phyloP scores from a whole-genome alignment of 2,888 invertebrate genomes.

The Xestia sexstrigata region DNA sequence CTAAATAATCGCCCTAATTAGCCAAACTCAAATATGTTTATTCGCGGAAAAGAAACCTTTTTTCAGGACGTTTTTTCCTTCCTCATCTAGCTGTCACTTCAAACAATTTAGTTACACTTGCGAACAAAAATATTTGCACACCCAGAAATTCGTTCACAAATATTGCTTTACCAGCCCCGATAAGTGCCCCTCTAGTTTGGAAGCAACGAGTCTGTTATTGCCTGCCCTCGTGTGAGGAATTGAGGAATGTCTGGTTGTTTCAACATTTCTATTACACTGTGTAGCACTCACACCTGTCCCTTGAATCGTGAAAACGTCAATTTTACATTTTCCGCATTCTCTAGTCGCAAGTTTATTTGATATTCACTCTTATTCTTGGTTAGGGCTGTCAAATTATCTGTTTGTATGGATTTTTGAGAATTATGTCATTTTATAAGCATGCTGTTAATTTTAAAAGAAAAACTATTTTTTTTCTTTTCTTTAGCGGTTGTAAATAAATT shows the following conservation, averaged over 20 bases:
- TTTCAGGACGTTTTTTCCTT: not conserved
- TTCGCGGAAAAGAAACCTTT: no score
- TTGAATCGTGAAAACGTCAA: conserved; percentile 87
- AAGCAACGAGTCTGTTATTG: conserved; percentile 51
- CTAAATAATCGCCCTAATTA: not conserved
- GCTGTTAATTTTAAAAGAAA: not conserved
- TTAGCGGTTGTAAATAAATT: not conserved
- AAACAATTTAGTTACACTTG: conserved; percentile 6
- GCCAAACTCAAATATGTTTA: not conserved
- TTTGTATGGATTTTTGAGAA: not conserved
- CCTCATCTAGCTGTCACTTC: not conserved
- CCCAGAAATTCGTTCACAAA: conserved; percentile 31
- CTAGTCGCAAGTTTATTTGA: conserved; percentile 77
- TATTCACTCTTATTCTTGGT: conserved; percentile 72
- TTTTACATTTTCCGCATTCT: conserved; percentile 86
- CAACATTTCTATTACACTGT: conserved; percentile 78
- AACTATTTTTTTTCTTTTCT: not conserved
- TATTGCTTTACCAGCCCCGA: conserved; percentile 22
- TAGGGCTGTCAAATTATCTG: conserved; percentile 53
- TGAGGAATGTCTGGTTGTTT: conserved; percentile 72
- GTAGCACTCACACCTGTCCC: conserved; percentile 82
- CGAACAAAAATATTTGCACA: conserved; percentile 19
- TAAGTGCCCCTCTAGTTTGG: conserved; percentile 47
- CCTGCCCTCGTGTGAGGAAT: conserved; percentile 57
- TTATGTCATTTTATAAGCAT: not conserved